Percentiles rank a stretch among this genome's conserved stretches.
Conservation (phyloP, 1,140 invertebrate species). For the Drosophila pachea region DNA sequence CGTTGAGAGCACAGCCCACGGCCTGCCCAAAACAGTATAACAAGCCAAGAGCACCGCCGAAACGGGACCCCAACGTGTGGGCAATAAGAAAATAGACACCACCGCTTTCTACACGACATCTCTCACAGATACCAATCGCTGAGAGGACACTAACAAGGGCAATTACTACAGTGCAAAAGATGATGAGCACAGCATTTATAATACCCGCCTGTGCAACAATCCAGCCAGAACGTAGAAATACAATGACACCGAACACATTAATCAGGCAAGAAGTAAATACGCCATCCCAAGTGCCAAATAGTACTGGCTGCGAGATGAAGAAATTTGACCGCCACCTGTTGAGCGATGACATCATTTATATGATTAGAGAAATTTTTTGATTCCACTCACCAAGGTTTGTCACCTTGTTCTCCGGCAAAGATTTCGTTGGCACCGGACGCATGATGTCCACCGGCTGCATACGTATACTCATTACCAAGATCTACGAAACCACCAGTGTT, state of each 20-base stretch:
- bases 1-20: constrained; percentile 96
- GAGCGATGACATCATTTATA: constrained; percentile 22
- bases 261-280: constrained; percentile 91
- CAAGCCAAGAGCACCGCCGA: constrained; percentile 94
- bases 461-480: constrained; percentile 85
- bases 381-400: constrained; percentile 75
- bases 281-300: constrained; percentile 98
- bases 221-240: constrained; percentile 97
- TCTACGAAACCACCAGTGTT: constrained; percentile 85
- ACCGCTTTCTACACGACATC: constrained; percentile 95
- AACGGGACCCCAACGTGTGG: constrained; percentile 94
- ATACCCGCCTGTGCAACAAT: constrained; percentile 97
- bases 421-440: constrained; percentile 91
- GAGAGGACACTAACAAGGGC: constrained; percentile 94
- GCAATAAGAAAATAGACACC: constrained; percentile 97
- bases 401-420: constrained; percentile 91
- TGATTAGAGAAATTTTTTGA: neutral
- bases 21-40: constrained; percentile 98
- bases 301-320: constrained; percentile 93
- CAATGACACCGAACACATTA: constrained; percentile 98
- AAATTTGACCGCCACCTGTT: constrained; percentile 95
- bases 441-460: constrained; percentile 88
- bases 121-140: constrained; percentile 96
- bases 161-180: constrained; percentile 90
- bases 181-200: constrained; percentile 91